A percentile compares a stretch with the other conserved stretches of the same genome.
phyloP scores from a whole-genome alignment of 2,888 invertebrate species.

The Lasioglossum morio region DNA sequence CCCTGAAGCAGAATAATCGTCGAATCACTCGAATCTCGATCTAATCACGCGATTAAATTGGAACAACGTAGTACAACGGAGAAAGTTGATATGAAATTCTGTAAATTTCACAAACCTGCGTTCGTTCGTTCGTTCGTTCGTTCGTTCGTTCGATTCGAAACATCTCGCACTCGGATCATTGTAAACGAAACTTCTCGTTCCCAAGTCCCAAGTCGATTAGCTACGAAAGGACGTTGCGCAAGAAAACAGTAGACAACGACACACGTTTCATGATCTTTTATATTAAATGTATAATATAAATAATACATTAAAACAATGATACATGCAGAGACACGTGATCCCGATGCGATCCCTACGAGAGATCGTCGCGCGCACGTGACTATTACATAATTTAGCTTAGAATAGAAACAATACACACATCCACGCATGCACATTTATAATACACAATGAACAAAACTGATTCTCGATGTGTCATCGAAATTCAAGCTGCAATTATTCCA shows the following conservation, averaged over 20 bases:
- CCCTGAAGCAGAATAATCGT: slow-evolving; percentile 85
- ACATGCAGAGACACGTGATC: slow-evolving; percentile 27
- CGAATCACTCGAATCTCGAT: slow-evolving; percentile 38
- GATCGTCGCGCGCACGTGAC: slow-evolving; percentile 22
- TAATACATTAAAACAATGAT: slow-evolving; percentile 46
- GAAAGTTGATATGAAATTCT: too few species aligned
- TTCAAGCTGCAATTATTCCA: background rate
- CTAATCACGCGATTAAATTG: too few species aligned
- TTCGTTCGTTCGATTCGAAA: background rate
- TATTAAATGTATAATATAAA: slow-evolving; percentile 59
- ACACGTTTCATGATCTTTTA: slow-evolving; percentile 41
- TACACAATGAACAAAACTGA: slow-evolving; percentile 31
- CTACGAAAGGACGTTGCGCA: background rate
- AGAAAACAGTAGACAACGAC: slow-evolving; percentile 3
- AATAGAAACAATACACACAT: slow-evolving; percentile 13
- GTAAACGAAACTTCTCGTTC: background rate
- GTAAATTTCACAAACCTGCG: background rate
- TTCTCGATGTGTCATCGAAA: slow-evolving; percentile 13
- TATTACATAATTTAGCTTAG: slow-evolving; percentile 31
- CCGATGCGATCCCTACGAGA: slow-evolving; percentile 2
- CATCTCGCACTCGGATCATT: background rate
- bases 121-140: too few species aligned
- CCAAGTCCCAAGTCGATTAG: background rate
- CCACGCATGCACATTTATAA: slow-evolving; percentile 22
- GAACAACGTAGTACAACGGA: too few species aligned